Base-by-base conservation (phyloP, 2,113 vertebrate species). In the Gobiocypris rarus region DNA sequence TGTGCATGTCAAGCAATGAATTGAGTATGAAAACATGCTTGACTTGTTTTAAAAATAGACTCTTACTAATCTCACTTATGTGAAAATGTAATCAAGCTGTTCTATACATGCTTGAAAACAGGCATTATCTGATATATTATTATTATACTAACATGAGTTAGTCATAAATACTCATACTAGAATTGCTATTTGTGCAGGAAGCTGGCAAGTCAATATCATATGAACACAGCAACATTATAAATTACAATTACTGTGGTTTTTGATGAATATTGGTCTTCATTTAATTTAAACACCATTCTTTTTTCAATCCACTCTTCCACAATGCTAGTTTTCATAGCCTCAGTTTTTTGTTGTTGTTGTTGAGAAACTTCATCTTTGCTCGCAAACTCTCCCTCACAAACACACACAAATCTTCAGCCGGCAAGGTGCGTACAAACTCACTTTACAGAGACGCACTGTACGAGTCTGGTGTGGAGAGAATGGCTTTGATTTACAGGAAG, bases 401-500 rank as follows among this genome's bases (percentile, higher is more conserved):
- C 75, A 84, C 73, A 28, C 65, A 83, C 81, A 58, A 52, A 74
- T 43, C 54, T 48, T 65, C 43, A 52, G 81, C 67, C 54, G 76
- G 54, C 38, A 45, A 78, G 38, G 56, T 78, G 58, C 58, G 82
- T 48, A 52, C 69, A 58, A 38, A 63, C 34, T 70, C 73, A 61
- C 80, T 84, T 83, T 59, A 75, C 22, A 89, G n/a, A 76, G 67
- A 48, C 8, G n/a, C n/a, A 13, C 52, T n/a, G 31, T 43, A 65
- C 3, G 26, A 67, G 26, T 50, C 43, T 65, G 43, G 59, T n/a
- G 61, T 52, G 9, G 17, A 81, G 26, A 67, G 61, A 81, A 81
- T 1, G 59, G 26, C 78, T 81, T 81, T 81, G 78, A 81, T 50
- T 81, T 81, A 81, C 78, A 67, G 78, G 61, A 79, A 63, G 76